Base-by-base conservation (phyloP, 2,113 vertebrate genomes). In the Hepsetus odoe region DNA sequence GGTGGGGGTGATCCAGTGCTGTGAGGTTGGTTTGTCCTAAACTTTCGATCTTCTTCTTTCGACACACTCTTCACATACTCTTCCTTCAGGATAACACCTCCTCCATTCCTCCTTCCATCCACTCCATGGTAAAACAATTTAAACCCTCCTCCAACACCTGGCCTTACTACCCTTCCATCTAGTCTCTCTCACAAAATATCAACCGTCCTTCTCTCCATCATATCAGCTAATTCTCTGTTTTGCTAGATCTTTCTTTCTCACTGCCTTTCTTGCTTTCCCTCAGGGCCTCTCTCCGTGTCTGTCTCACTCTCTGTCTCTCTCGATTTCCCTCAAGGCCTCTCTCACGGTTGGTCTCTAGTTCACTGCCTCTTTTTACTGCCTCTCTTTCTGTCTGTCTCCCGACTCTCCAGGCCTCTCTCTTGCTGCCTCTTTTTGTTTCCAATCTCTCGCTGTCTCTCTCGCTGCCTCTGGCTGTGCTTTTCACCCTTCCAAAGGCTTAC, bases 271-370 rank as follows among this genome's bases (percentile, higher is more conserved):
- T 35, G 5, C 64, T 42, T 11, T 22, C 16, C 44, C 22, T n/a
- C 1, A 44, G 4, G 40, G 0, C 26, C 12, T 33, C 32, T 38
- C 13, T 76, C 64, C 70, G 33, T 71, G 0, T 61, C 24, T 64
- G 18, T 55, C 8, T 76, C 13, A 42, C 28, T 55, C 44, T 65
- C 49, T 28, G 16, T 1, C 20, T 30, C 0, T 38, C 3, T 40
- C 51, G 5, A 49, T 42, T 11, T 22, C 16, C 44, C 22, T n/a
- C 1, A 44, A 4, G 40, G 0, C 26, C 12, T 33, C 32, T 38
- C 13, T 76, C 64, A 70, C n/a, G n/a, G n/a, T n/a, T n/a, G n/a
- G 33, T 71, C 0, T 61, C 24, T 64, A 16, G 42, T 5, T 76
- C 13, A 42, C 28, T 55, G 32, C 56, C 49, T 28, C 59, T n/a